Percentiles rank a stretch among this genome's conserved stretches.
These are phyloP conservation scores for Eucidaris tribuloides DNA, from an alignment of 35 echinoderm and acorn worm species.

Conservation along the genomic window DNA sequence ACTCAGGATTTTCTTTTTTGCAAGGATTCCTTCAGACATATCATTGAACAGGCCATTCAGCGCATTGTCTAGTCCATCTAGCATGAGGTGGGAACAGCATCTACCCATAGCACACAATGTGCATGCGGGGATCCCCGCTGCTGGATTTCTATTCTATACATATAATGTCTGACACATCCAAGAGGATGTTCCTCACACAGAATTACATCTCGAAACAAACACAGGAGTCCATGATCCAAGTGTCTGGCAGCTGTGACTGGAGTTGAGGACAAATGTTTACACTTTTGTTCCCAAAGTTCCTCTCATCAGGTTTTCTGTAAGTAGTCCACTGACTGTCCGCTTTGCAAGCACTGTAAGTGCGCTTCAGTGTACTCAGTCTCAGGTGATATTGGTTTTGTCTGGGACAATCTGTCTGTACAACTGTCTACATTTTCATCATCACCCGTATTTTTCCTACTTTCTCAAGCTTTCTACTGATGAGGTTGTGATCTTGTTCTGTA, in stretches of 20 bases:
- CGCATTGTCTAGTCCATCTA: too few species aligned
- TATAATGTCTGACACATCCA: slow-evolving; percentile 46
- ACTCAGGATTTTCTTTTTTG: too few species aligned
- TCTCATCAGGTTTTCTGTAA: slow-evolving; percentile 29
- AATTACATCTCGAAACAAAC: background rate
- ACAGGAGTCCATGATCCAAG: background rate
- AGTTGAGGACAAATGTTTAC: background rate
- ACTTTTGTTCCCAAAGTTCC: background rate
- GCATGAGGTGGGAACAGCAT: too few species aligned
- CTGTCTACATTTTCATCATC: background rate
- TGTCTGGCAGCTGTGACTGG: background rate
- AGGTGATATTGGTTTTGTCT: background rate
- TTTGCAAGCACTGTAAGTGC: background rate
- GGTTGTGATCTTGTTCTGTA: background rate
- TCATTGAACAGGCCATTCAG: too few species aligned
- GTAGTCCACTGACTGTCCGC: slow-evolving; percentile 30
- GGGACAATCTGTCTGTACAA: background rate
- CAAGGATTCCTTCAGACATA: too few species aligned
- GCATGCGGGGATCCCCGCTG: slow-evolving; percentile 42
- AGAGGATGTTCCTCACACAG: background rate
- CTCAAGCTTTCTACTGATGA: background rate
- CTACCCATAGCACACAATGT: slow-evolving; percentile 55
- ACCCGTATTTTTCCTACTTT: background rate
- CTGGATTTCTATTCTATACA: slow-evolving; percentile 61
- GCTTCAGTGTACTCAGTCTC: slow-evolving; percentile 5